These are phyloP conservation scores for Platysternon megacephalum DNA, from an alignment of 2,113 vertebrate species.

Conservation along the genomic window DNA sequence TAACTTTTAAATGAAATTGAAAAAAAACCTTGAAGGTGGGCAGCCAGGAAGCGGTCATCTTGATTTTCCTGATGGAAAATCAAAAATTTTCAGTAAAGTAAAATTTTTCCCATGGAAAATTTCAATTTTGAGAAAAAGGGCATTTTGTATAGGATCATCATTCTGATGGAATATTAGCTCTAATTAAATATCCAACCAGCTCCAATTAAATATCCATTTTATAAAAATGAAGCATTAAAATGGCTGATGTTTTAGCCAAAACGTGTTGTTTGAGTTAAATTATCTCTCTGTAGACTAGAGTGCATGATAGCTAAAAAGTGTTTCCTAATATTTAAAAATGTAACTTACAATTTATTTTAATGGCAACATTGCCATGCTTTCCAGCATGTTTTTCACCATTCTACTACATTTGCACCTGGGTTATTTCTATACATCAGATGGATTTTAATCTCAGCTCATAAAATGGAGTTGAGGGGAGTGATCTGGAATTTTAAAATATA, in stretches of 20 bases:
- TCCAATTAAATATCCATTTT: neutral
- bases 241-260: neutral
- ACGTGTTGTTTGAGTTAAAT: neutral
- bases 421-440: neutral
- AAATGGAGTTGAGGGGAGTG: neutral
- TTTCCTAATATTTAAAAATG: neutral
- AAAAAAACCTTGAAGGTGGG: no score
- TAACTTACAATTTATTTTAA: constrained; percentile 6
- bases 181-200: neutral
- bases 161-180: no score
- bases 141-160: no score
- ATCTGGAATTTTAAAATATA: neutral
- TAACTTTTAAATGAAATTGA: no score
- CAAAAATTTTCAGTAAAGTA: no score
- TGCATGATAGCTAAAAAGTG: neutral
- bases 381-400: neutral
- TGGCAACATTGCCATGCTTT: neutral
- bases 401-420: neutral
- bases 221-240: neutral
- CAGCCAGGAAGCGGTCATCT: no score
- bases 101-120: no score
- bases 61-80: no score
- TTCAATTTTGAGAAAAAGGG: no score
- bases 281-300: neutral
- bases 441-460: neutral